Conservation (phyloP, 1,140 invertebrate genomes). For the Drosophila funebris region DNA sequence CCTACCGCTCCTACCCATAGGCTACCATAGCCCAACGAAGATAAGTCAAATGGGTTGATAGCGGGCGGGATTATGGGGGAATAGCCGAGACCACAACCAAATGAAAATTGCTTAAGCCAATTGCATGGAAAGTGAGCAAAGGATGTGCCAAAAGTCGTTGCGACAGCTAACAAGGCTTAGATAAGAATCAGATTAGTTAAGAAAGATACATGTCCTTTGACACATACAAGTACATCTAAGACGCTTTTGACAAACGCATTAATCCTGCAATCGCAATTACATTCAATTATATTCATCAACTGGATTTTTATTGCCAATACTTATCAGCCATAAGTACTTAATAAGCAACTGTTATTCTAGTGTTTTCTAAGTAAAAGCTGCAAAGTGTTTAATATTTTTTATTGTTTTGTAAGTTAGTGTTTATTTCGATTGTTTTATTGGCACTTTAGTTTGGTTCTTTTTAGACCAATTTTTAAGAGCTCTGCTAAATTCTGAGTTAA, state of each 20-base stretch:
- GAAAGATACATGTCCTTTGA: slow-evolving; percentile 27
- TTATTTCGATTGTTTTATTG: background rate
- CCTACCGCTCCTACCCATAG: background rate
- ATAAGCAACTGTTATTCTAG: background rate
- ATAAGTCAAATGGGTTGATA: background rate
- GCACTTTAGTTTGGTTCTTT: background rate
- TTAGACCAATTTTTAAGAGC: background rate
- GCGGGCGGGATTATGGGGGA: background rate
- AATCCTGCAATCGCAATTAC: slow-evolving; percentile 21
- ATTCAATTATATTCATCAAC: background rate
- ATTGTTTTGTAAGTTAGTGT: background rate
- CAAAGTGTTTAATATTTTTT: background rate
- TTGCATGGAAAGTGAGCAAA: slow-evolving; percentile 69
- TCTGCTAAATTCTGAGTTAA: no score
- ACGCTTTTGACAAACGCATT: slow-evolving; percentile 38
- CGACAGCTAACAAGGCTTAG: slow-evolving; percentile 49
- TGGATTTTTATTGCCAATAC: slow-evolving; percentile 19
- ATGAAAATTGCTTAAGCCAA: slow-evolving; percentile 73
- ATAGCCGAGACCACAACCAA: slow-evolving; percentile 44
- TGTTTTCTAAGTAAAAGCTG: background rate
- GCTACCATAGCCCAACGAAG: background rate
- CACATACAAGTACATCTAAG: slow-evolving; percentile 33
- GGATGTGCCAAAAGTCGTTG: slow-evolving; percentile 50
- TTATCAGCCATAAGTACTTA: background rate
- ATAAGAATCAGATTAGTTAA: slow-evolving; percentile 37